A percentile compares a stretch with the other conserved stretches of the same genome.
Conservation (phyloP, 1,140 invertebrate genomes). For the Pogonomyrmex barbatus region DNA sequence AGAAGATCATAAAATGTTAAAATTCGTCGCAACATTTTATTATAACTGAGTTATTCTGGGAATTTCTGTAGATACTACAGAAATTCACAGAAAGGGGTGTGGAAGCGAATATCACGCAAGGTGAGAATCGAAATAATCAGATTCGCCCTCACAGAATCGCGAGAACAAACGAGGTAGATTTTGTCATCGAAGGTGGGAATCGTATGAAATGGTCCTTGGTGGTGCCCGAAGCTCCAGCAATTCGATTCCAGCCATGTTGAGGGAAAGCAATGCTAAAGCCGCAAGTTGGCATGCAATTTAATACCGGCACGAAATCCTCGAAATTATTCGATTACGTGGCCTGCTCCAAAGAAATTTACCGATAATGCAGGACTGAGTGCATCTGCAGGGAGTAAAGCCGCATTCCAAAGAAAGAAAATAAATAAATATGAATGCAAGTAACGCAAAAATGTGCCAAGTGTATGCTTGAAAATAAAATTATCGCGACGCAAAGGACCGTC, state of each 20-base stretch:
- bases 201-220: slow-evolving; percentile 26
- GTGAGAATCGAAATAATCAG: slow-evolving; percentile 53
- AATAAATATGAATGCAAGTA: slow-evolving; percentile 11
- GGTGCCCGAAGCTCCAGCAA: slow-evolving; percentile 21
- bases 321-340: slow-evolving; percentile 58
- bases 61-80: neutral
- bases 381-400: slow-evolving; percentile 4
- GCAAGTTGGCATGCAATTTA: slow-evolving; percentile 50
- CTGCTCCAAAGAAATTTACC: slow-evolving; percentile 31
- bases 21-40: neutral
- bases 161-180: slow-evolving; percentile 54
- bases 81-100: too few species aligned
- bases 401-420: neutral
- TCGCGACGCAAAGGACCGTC: neutral
- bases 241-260: slow-evolving; percentile 32
- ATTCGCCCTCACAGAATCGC: slow-evolving; percentile 31
- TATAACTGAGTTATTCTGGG: neutral
- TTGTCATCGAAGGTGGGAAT: slow-evolving; percentile 44
- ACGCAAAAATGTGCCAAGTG: slow-evolving; percentile 26
- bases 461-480: slow-evolving; percentile 50
- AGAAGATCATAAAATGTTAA: neutral
- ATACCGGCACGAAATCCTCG: slow-evolving; percentile 52
- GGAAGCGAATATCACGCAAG: neutral
- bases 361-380: slow-evolving; percentile 25
- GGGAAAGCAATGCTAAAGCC: slow-evolving; percentile 41